These are phyloP conservation scores for Heliothis virescens DNA, from an alignment of 1,140 invertebrate genomes.

Conservation along the genomic window DNA sequence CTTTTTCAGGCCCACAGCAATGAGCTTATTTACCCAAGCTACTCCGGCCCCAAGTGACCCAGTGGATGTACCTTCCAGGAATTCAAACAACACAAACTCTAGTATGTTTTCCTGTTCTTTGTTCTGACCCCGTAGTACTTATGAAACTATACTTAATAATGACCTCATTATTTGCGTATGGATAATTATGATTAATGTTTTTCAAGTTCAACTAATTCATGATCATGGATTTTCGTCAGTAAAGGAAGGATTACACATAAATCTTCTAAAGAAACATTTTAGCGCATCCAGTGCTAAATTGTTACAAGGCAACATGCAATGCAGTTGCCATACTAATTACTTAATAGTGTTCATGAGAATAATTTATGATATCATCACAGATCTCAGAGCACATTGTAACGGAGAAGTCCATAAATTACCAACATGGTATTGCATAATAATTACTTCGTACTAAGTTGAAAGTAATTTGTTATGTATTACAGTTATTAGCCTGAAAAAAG, in stretches of 20 bases:
- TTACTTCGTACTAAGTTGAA: background rate
- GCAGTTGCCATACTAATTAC: conserved; percentile 23
- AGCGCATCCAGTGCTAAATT: conserved; percentile 11
- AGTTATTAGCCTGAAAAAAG: too few species aligned
- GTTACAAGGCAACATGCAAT: conserved; percentile 17
- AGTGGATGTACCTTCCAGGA: conserved; percentile 75
- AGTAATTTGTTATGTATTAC: too few species aligned
- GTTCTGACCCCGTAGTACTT: background rate
- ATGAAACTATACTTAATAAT: background rate
- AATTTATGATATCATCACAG: conserved; percentile 39
- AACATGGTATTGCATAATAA: background rate
- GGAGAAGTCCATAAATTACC: background rate
- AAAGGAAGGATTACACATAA: background rate
- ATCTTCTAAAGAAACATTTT: background rate
- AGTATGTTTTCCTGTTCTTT: conserved; percentile 62
- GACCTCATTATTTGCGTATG: conserved; percentile 5
- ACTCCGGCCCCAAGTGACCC: conserved; percentile 80
- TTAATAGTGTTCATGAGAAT: conserved; percentile 24
- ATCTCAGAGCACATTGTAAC: background rate
- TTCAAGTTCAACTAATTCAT: conserved; percentile 5
- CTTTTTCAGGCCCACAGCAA: conserved; percentile 86
- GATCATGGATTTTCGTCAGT: background rate
- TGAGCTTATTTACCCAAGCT: conserved; percentile 86
- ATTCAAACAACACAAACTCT: conserved; percentile 60
- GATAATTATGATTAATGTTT: conserved; percentile 8